A percentile compares a stretch with the other conserved stretches of the same genome.
Evolutionary conservation across 2,797 vertebrate species (phyloP).

Genomic region (Leptoclinus maculatus): DNA sequence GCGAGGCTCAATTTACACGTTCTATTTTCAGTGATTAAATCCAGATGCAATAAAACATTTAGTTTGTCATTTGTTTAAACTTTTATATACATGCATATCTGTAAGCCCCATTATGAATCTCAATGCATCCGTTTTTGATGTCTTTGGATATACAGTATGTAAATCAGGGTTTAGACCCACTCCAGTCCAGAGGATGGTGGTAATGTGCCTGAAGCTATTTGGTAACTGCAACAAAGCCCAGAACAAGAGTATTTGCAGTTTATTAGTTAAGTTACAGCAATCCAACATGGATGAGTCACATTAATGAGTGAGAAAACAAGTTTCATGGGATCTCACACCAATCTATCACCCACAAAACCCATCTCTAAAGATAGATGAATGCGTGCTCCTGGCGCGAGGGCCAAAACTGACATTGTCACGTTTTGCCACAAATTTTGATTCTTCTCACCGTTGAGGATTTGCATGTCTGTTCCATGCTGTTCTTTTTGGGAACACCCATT

Average conservation of each 20-base stretch:
- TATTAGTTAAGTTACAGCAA: not conserved
- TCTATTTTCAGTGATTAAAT: too few species aligned
- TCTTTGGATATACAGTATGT: not conserved
- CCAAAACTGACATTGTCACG: too few species aligned
- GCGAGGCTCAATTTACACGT: too few species aligned
- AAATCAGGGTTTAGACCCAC: not conserved
- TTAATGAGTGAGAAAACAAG: not conserved
- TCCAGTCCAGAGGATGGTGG: not conserved
- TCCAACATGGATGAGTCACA: not conserved
- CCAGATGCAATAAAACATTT: too few species aligned
- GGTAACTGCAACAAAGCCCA: not conserved
- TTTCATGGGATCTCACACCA: not conserved
- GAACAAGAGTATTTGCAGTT: not conserved
- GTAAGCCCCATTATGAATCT: not conserved
- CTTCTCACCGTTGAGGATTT: not conserved
- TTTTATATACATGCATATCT: not conserved
- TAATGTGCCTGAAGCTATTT: not conserved
- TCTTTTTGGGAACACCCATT: not conserved
- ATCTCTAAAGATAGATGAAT: not conserved
- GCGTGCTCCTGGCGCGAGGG: not conserved
- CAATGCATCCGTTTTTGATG: not conserved
- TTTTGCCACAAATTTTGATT: too few species aligned
- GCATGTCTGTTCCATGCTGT: not conserved
- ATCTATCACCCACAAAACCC: not conserved
- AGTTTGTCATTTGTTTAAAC: too few species aligned